Base-by-base conservation (phyloP, 2,888 invertebrate genomes). In the Cephus nigrinus region DNA sequence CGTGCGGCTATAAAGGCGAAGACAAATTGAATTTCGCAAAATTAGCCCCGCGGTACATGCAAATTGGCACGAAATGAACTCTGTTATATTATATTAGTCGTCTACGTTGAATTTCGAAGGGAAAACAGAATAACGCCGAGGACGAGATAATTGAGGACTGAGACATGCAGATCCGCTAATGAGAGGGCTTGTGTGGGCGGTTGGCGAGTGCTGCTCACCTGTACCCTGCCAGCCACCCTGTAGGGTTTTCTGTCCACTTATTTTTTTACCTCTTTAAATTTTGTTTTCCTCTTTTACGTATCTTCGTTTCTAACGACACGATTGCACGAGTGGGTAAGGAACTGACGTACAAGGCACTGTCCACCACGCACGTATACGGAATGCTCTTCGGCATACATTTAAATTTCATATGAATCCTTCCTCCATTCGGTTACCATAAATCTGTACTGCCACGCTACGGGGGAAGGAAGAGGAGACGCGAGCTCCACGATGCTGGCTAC, bases 61-160 rank as follows among this genome's bases (percentile, higher is more conserved):
- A 90, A 90, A 90, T 90, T 90, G 90, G 87, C 88, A 88, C 88
- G 88, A 88, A 90, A 90, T 90, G 89, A 90, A 90, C 90, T 90
- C 90, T 86, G 88, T 86, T 90, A 89, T 89, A 90, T 90, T 90
- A 89, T 89, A 89, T 90, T 90, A 90, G 89, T 84, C 86, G 87
- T 85, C 89, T 88, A 89, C 86, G 87, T 87, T 88, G 86, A 90
- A 90, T 90, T 90, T 89, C 86, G 87, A 87, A 87, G 86, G 87
- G 88, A 89, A 89, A 88, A 88, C 88, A 85, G 87, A 88, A 85
- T 85, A 87, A 87, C 85, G 86, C 75, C 40, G 81, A 85, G 84
- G 83, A 88, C 78, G 84, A 82, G 86, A 88, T 90, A 90, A 90
- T 90, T 90, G 87, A 86, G 86, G 86, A 86, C 89, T 86, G 89